Conservation (phyloP, 2,113 vertebrate genomes). For the Cyprinus carpio region DNA sequence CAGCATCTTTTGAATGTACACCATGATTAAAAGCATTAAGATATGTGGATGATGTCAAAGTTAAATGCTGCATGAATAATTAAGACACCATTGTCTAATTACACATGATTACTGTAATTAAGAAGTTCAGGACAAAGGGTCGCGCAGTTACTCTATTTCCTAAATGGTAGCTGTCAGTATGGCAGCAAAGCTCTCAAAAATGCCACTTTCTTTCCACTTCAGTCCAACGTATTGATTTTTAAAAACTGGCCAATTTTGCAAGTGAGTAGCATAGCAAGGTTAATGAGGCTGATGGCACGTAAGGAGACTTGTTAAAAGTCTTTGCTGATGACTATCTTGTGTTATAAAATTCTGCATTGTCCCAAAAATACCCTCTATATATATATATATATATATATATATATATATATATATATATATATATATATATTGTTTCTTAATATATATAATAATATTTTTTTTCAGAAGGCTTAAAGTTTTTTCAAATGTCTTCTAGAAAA, state of each 20-base stretch:
- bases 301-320: slow-evolving; percentile 31
- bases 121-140: slow-evolving; percentile 59
- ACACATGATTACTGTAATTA: slow-evolving; percentile 66
- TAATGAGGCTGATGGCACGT: slow-evolving; percentile 25
- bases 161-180: slow-evolving; percentile 53
- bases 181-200: slow-evolving; percentile 49
- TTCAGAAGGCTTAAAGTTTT: background rate
- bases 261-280: slow-evolving; percentile 14
- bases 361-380: background rate
- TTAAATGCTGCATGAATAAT: slow-evolving; percentile 67
- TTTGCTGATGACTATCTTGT: background rate
- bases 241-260: slow-evolving; percentile 45
- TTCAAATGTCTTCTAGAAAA: background rate
- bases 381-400: no score
- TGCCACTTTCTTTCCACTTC: slow-evolving; percentile 17
- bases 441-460: background rate
- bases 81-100: slow-evolving; percentile 66
- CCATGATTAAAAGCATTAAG: slow-evolving; percentile 52
- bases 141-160: slow-evolving; percentile 49
- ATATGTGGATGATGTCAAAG: slow-evolving; percentile 55
- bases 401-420: no score
- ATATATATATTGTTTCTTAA: background rate
- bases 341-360: background rate
- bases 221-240: slow-evolving; percentile 47
- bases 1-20: slow-evolving; percentile 33